phyloP scores from a whole-genome alignment of 2,113 vertebrate species.

The Amphilophus citrinellus region DNA sequence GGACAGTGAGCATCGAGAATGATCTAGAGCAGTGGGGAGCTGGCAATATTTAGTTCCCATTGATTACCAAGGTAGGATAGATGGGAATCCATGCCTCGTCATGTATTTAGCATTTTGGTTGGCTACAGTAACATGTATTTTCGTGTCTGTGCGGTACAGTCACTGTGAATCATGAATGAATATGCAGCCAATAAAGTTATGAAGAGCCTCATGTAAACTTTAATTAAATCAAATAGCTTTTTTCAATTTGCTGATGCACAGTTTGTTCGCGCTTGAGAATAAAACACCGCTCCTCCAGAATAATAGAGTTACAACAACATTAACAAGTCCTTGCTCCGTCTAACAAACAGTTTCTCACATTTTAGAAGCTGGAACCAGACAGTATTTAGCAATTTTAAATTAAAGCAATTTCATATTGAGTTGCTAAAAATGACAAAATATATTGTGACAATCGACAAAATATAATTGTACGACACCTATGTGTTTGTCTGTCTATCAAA shows the following conservation, averaged over 20 bases:
- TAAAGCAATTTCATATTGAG: not conserved
- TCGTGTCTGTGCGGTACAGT: not conserved
- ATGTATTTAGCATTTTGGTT: not conserved
- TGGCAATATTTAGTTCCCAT: conserved; percentile 36
- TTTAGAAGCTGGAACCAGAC: not conserved
- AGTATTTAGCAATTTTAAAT: conserved; percentile 1
- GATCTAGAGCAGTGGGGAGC: conserved; percentile 50
- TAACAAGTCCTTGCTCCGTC: conserved; percentile 7
- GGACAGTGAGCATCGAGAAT: conserved; percentile 44
- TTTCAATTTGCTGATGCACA: not conserved
- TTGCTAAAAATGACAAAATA: conserved; percentile 1
- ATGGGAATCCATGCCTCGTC: conserved; percentile 16
- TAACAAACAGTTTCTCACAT: not conserved
- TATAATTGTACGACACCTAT: not conserved
- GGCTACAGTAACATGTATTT: not conserved
- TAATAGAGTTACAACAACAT: not conserved
- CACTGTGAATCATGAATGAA: not conserved
- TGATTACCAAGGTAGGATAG: conserved; percentile 28
- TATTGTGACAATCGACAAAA: not conserved
- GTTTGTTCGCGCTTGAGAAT: conserved; percentile 6
- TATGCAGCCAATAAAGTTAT: not conserved
- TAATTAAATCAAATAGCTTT: conserved; percentile 3
- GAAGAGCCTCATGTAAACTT: not conserved
- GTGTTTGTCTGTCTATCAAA: not conserved
- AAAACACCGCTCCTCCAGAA: not conserved